phyloP scores from a whole-genome alignment of 2,113 vertebrate genomes.

The Cyanoliseus patagonus region DNA sequence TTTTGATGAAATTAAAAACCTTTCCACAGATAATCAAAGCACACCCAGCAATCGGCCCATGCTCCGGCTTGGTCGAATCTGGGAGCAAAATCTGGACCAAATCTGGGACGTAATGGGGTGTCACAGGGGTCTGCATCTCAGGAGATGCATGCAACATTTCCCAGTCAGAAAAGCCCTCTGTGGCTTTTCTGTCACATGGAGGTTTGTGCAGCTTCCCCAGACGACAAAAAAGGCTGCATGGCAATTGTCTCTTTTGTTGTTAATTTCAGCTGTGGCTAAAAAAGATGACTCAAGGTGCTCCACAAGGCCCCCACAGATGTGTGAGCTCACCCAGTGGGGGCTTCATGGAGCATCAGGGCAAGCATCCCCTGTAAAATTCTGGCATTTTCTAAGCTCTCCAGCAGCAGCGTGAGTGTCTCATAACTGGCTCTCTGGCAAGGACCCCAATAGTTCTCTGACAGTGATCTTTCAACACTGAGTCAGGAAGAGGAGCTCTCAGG shows the following conservation, averaged over 20 bases:
- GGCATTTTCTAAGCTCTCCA: not conserved
- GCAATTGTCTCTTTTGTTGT: not conserved
- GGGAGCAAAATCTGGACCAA: not conserved
- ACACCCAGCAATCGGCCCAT: rapidly evolving
- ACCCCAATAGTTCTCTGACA: not conserved
- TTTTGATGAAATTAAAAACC: not conserved
- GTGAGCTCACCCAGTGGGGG: rapidly evolving
- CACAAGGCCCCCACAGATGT: not conserved
- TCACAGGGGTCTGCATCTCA: not conserved
- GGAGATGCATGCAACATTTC: not conserved
- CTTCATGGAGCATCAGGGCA: not conserved
- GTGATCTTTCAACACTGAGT: not conserved
- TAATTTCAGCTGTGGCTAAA: not conserved
- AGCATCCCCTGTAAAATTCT: not conserved
- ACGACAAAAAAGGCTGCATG: not conserved
- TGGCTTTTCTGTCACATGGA: not conserved
- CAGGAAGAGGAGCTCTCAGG: not conserved
- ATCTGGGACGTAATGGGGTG: not conserved
- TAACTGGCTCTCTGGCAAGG: not conserved
- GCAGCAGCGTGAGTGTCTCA: not conserved
- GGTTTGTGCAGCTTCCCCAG: not conserved
- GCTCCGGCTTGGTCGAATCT: not conserved
- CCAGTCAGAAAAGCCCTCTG: not conserved
- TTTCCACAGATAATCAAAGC: not conserved
- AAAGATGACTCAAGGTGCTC: not conserved